Evolutionary conservation across 2,888 invertebrate species (phyloP).

Genomic region (Dastarcus helophoroides): DNA sequence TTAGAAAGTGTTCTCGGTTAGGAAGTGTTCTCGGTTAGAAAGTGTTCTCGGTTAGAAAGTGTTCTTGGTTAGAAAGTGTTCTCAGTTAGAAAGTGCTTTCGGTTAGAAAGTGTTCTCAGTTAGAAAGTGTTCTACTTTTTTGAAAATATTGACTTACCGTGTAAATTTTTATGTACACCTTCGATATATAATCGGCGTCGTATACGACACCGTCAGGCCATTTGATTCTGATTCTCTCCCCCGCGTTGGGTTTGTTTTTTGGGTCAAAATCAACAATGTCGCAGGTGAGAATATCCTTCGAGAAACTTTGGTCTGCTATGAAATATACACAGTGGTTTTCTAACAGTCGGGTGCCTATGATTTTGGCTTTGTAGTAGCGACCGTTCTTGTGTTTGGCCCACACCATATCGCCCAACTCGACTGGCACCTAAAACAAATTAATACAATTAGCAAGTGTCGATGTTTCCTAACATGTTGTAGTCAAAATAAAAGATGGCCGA

Average conservation of each 20-base stretch:
- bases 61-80: no score
- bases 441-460: no score
- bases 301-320: conserved; percentile 47
- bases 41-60: no score
- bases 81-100: no score
- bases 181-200: conserved; percentile 35
- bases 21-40: no score
- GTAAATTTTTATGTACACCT: conserved; percentile 30
- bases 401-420: conserved; percentile 34
- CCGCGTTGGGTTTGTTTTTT: conserved; percentile 30
- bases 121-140: no score
- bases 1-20: no score
- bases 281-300: conserved; percentile 44
- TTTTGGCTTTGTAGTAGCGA: conserved; percentile 45
- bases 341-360: conserved; percentile 38
- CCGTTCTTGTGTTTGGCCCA: conserved; percentile 51
- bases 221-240: conserved; percentile 40
- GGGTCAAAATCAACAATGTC: conserved; percentile 38
- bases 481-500: no score
- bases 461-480: no score
- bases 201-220: conserved; percentile 44
- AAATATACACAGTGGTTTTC: conserved; percentile 50
- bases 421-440: not conserved
- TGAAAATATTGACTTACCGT: conserved; percentile 29
- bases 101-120: no score